phyloP scores from a whole-genome alignment of 1,140 invertebrate genomes.

The Ylistrum balloti region DNA sequence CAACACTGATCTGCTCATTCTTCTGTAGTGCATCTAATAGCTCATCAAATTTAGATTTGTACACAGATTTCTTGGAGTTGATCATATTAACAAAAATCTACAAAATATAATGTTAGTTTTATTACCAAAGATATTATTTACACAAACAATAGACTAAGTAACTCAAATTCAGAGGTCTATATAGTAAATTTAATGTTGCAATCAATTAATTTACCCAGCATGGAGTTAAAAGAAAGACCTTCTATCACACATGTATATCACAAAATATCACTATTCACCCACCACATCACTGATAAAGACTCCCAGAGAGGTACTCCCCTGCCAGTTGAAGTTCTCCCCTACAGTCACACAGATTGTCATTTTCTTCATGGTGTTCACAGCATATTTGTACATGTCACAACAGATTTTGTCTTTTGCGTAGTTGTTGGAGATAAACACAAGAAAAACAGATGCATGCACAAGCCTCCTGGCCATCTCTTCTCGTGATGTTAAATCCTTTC shows the following conservation, averaged over 20 bases:
- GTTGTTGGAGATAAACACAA: constrained; percentile 77
- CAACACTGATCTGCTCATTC: constrained; percentile 61
- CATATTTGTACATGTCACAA: constrained; percentile 79
- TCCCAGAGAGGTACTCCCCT: constrained; percentile 74
- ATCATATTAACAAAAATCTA: constrained; percentile 78
- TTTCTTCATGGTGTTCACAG: constrained; percentile 76
- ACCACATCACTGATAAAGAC: constrained; percentile 77
- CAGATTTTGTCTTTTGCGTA: constrained; percentile 75
- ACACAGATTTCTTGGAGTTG: constrained; percentile 60
- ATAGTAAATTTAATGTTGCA: too few relatives aligned
- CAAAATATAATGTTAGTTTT: constrained; percentile 42
- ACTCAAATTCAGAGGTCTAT: too few relatives aligned
- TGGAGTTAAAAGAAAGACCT: too few relatives aligned
- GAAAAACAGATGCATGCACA: constrained; percentile 74
- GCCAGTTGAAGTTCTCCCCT: constrained; percentile 70
- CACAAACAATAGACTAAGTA: too few relatives aligned
- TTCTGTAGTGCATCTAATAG: constrained; percentile 65
- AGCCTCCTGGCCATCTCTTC: constrained; percentile 74
- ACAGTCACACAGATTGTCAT: constrained; percentile 76
- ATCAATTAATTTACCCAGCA: too few relatives aligned
- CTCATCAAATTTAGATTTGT: constrained; percentile 72
- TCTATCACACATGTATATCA: too few relatives aligned
- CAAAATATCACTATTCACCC: too few relatives aligned
- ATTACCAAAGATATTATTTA: not conserved
- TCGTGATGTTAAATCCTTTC: constrained; percentile 58